A percentile compares a stretch with the other conserved stretches of the same genome.
Evolutionary conservation across 2,113 vertebrate genomes (phyloP).

Genomic region (Pampusana beccarii): DNA sequence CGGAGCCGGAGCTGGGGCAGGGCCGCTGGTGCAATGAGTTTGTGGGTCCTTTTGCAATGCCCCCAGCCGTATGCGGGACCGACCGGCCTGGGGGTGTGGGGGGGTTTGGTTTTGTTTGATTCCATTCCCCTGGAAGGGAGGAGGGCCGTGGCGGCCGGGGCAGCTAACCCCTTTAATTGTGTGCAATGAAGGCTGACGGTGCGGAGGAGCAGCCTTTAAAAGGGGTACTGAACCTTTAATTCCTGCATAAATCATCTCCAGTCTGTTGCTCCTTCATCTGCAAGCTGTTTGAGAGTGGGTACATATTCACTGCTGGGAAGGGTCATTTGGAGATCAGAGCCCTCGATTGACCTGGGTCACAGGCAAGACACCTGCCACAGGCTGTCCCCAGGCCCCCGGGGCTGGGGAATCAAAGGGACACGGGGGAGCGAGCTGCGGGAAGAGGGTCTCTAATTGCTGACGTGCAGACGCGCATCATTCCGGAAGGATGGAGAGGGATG

Average conservation of each 20-base stretch:
- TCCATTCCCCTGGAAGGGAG: slow-evolving; percentile 21
- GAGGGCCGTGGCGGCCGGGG: background rate
- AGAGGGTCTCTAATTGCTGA: background rate
- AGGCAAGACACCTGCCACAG: slow-evolving; percentile 68
- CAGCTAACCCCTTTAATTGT: slow-evolving; percentile 62
- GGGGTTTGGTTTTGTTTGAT: slow-evolving; percentile 4
- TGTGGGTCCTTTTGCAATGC: background rate
- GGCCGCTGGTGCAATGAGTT: background rate
- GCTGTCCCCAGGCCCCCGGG: background rate
- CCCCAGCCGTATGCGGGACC: background rate
- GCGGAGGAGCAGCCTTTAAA: slow-evolving; percentile 34
- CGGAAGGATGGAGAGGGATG: background rate
- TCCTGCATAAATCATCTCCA: slow-evolving; percentile 72
- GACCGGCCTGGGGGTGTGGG: fast-evolving
- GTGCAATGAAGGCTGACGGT: slow-evolving; percentile 68
- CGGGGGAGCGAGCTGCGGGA: background rate
- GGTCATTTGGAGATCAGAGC: slow-evolving; percentile 64
- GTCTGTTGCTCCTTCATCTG: slow-evolving; percentile 69
- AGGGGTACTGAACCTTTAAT: slow-evolving; percentile 64
- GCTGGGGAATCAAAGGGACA: background rate
- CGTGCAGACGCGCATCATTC: background rate
- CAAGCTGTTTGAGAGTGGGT: slow-evolving; percentile 61
- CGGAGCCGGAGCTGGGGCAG: background rate
- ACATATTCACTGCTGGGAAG: slow-evolving; percentile 21
- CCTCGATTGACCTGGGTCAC: slow-evolving; percentile 32